phyloP scores from a whole-genome alignment of 2,888 invertebrate genomes.

The Dolomedes plantarius region DNA sequence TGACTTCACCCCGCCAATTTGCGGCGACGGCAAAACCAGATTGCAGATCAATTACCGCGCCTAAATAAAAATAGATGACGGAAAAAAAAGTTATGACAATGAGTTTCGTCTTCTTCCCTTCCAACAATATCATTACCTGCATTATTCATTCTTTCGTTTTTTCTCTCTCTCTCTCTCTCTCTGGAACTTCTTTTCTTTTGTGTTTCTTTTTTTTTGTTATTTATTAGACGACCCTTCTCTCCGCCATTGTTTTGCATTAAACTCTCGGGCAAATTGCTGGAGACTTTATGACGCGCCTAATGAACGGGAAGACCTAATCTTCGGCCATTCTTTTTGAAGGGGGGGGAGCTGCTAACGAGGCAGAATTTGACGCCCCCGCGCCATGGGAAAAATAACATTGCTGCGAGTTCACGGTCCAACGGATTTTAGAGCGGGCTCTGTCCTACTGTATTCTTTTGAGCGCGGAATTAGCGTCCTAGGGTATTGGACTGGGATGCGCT shows the following conservation, averaged over 20 bases:
- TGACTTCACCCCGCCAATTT: constrained; percentile 65
- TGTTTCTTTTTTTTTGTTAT: constrained; percentile 18
- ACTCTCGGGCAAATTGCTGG: constrained; percentile 62
- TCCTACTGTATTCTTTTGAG: constrained; percentile 33
- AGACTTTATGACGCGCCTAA: constrained; percentile 62
- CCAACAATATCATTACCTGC: constrained; percentile 71
- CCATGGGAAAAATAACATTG: constrained; percentile 38
- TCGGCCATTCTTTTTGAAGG: constrained; percentile 41
- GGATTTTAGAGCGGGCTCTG: constrained; percentile 47
- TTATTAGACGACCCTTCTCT: constrained; percentile 38
- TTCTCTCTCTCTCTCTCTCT: neutral
- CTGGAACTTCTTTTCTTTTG: constrained; percentile 15
- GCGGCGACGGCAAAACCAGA: constrained; percentile 56
- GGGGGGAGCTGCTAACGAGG: constrained; percentile 46
- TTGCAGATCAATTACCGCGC: constrained; percentile 67
- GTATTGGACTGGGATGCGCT: constrained; percentile 32
- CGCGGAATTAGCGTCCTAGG: constrained; percentile 58
- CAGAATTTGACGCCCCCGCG: constrained; percentile 17
- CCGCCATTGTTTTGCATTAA: constrained; percentile 52
- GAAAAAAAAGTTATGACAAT: constrained; percentile 51
- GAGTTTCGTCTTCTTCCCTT: constrained; percentile 30
- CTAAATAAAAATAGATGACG: constrained; percentile 50
- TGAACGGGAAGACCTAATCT: constrained; percentile 63
- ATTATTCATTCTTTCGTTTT: constrained; percentile 46
- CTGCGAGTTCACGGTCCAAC: constrained; percentile 35